Conservation (phyloP, 1,140 invertebrate species). For the Lucilia sericata region DNA sequence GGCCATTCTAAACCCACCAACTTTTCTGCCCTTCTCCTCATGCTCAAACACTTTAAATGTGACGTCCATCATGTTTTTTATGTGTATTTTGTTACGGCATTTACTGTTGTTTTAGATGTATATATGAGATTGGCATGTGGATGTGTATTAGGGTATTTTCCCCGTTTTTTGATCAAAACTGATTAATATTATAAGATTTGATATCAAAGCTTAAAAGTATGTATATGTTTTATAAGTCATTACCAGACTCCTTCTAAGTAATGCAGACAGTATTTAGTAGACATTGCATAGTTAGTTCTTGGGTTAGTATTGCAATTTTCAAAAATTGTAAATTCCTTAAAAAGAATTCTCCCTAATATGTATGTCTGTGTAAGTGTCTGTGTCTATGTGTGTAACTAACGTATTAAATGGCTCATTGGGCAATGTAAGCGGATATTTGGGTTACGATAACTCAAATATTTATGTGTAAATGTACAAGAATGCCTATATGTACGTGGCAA, state of each 20-base stretch:
- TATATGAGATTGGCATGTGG: not conserved
- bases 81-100: not conserved
- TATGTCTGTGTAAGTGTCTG: not conserved
- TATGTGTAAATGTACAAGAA: not conserved
- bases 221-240: too few species aligned
- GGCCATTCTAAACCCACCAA: not conserved
- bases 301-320: too few species aligned
- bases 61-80: not conserved
- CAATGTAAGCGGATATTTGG: slow-evolving; percentile 31
- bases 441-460: slow-evolving; percentile 33
- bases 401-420: slow-evolving; percentile 39
- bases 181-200: too few species aligned
- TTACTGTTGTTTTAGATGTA: not conserved
- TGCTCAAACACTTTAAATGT: not conserved
- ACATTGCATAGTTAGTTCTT: too few species aligned
- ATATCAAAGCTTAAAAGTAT: too few species aligned
- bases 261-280: too few species aligned
- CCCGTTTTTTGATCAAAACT: too few species aligned
- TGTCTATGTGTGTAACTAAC: slow-evolving; percentile 2
- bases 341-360: too few species aligned
- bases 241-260: too few species aligned
- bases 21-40: too few species aligned
- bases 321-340: too few species aligned
- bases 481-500: too few species aligned
- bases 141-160: not conserved